Conservation (phyloP, 2,113 vertebrate genomes). For the Carlito syrichta region DNA sequence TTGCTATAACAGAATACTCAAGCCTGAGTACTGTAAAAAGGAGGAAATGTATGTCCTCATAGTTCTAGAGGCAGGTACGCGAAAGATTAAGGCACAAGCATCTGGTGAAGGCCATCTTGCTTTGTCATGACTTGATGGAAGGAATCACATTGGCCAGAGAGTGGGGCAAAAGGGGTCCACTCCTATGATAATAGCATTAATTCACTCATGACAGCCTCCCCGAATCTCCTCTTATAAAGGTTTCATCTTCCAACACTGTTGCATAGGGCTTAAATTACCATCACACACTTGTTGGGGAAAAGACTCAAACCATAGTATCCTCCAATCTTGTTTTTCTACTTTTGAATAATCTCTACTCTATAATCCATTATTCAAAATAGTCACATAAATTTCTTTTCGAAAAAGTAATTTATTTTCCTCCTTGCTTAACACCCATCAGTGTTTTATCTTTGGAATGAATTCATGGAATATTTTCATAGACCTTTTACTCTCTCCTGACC, state of each 20-base stretch:
- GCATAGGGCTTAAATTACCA: not conserved
- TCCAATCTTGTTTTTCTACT: not conserved
- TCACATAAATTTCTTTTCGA: not conserved
- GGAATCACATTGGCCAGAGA: not conserved
- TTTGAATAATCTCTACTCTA: not conserved
- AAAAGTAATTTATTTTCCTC: not conserved
- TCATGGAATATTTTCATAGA: too few relatives aligned
- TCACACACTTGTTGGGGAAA: too few relatives aligned
- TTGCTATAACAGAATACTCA: not conserved
- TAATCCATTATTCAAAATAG: not conserved
- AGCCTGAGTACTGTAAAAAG: not conserved
- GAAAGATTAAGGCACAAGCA: not conserved
- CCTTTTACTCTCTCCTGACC: rapidly evolving
- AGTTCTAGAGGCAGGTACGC: not conserved
- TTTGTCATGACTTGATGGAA: not conserved
- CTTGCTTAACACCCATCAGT: not conserved
- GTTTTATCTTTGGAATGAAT: not conserved
- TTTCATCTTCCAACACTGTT: not conserved
- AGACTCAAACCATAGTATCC: not conserved
- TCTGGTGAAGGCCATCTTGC: not conserved
- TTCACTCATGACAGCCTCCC: not conserved
- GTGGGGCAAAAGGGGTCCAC: not conserved
- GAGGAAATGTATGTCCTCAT: not conserved
- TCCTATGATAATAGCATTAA: not conserved
- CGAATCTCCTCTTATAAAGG: not conserved